These are phyloP conservation scores for Trilocha varians DNA, from an alignment of 2,888 invertebrate species.

Conservation along the genomic window DNA sequence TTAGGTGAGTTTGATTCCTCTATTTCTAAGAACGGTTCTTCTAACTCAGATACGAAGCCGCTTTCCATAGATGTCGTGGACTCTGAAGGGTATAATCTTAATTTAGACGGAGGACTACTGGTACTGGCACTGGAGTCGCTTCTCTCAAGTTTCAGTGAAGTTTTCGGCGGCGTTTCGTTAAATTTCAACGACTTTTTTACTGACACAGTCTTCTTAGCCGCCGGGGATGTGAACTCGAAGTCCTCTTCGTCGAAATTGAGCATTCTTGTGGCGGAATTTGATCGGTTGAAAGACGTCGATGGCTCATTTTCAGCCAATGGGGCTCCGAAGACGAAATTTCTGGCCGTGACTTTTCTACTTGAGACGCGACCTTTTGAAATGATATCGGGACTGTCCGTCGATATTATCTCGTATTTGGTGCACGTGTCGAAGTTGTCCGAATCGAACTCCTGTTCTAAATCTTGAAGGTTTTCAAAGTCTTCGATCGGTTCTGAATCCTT, in stretches of 20 bases:
- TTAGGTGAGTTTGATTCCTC: constrained; percentile 59
- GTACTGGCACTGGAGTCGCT: constrained; percentile 53
- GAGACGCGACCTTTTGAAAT: constrained; percentile 48
- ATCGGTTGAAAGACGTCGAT: constrained; percentile 56
- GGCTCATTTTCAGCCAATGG: constrained; percentile 51
- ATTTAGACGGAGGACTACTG: constrained; percentile 35
- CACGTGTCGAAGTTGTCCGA: constrained; percentile 54
- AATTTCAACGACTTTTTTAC: constrained; percentile 60
- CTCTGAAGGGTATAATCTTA: constrained; percentile 42
- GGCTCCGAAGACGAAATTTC: constrained; percentile 60
- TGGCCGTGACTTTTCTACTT: constrained; percentile 40
- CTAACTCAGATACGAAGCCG: constrained; percentile 61
- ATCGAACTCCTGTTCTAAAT: constrained; percentile 61
- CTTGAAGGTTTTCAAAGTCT: constrained; percentile 53
- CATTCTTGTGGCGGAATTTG: constrained; percentile 44
- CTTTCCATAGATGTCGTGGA: constrained; percentile 60
- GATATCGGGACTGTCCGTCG: constrained; percentile 63
- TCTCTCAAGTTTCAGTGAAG: constrained; percentile 33
- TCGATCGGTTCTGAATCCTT: constrained; percentile 35
- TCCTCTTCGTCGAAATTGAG: constrained; percentile 55
- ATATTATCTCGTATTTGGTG: constrained; percentile 65
- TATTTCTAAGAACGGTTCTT: constrained; percentile 54
- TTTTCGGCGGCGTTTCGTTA: constrained; percentile 43
- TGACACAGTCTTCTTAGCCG: constrained; percentile 31
- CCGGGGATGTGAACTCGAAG: constrained; percentile 60